Base-by-base conservation (phyloP, 2,888 invertebrate species). In the Dynastes hyllus region DNA sequence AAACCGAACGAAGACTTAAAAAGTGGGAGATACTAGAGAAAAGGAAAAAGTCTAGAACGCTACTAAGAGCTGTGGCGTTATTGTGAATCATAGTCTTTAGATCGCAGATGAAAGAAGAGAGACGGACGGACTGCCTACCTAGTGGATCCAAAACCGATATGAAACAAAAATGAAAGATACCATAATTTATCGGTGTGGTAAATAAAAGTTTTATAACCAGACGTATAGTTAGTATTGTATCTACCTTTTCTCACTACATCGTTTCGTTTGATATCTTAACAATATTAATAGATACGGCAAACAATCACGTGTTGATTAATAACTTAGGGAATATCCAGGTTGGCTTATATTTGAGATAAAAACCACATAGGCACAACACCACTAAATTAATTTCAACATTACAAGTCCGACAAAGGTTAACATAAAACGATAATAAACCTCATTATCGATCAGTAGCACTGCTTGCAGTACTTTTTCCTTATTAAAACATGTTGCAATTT, bases 221-320 rank as follows among this genome's bases (percentile, higher is more conserved):
- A n/a, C 32, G 53, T n/a, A 29, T 71, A 55, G 53, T 71, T 71
- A 51, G 70, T 55, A 71, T 71, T 71, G 55, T 71, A 71, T n/a
- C 70, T 71, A 71, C 70, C 70, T 71, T 55, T 71, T 71, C 55
- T 55, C 70, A 71, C 70, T 71, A 55, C 70, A 53, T 71, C 70
- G 55, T 71, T 55, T 16, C 55, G 55, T 29, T 71, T 71, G 70
- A 71, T 71, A 53, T 71, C 70, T 71, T 71, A 71, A 71, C 70
- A 71, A 53, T 55, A 71, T 71, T 71, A 71, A 71, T 53, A 71
- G 55, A 71, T 71, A 71, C 70, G 55, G 70, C 70, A 71, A 71
- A 71, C 70, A 55, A 71, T 71, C 55, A 71, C 55, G n/a, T 32
- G 53, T 71, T 71, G 70, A 71, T 71, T 71, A 71, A 71, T 71